Evolutionary conservation across 2,797 vertebrate genomes (phyloP), one percentile per base, ranked within the genome.

Genomic region (Macrochelys suwanniensis): DNA sequence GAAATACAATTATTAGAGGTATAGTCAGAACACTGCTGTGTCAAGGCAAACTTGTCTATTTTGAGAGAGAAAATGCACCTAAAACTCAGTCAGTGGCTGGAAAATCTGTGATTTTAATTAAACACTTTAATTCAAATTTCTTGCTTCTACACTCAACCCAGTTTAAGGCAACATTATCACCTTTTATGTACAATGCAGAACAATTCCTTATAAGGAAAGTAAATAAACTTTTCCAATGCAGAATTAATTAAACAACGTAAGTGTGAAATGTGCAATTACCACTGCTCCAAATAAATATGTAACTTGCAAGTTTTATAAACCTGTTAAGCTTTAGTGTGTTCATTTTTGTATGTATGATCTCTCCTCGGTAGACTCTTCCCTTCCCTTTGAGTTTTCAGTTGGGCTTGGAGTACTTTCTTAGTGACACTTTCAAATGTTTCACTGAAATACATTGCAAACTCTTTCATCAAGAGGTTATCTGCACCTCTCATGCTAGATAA

Each of bases 1-100:
- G 33, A 92, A 93, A 82, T 61, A 6, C 33, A 77, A 6, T 88
- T 92, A 91, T 95, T 86, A 96, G 92, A 96, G 78, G 31, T 37
- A 92, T 86, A 74, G 84, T 47, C 7, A 76, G 25, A 86, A 31
- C 8, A 90, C 68, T 61, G 88, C 81, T 84, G 33, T 47, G 76
- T 11, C 45, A 95, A 45, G 90, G n/a, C 91, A 95, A 95, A 90
- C 83, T 54, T 50, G 1, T 90, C 42, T 13, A 5, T 82, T 93
- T 26, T 82, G 94, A 84, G 88, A 15, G 6, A 71, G 50, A 89
- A 78, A 31, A 19, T 49, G 59, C 80, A 61, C 54, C 13, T 91
- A 42, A 37, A 33, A 88, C 78, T 45, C 1, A 21, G 77, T 56
- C 54, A 80, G 42, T 12, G 8, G 5, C 15, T 89, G 26, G 45